Base-by-base conservation (phyloP, 1,140 invertebrate species). In the Caerostris darwini region DNA sequence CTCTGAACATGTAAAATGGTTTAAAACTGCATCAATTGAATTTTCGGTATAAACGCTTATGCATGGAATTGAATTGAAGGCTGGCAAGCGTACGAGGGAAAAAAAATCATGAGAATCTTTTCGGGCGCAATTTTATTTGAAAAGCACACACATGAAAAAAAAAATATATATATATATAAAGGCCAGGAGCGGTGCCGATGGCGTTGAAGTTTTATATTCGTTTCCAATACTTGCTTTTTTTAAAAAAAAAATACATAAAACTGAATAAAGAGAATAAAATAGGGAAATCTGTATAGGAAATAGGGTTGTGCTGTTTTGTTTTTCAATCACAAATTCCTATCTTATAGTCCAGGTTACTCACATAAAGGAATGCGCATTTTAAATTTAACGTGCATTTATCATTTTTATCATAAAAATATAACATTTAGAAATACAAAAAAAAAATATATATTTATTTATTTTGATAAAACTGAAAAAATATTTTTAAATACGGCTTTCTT, bases 11-110 rank as follows among this genome's bases (percentile, higher is more conserved):
- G 71, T 77, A 77, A 77, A 77, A 12, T 50, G 71, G 19, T 77
- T 77, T 77, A 77, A 77, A 77, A 77, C 71, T 12, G 71, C 71
- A 77, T 50, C 71, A 53, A 77, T 77, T 77, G 71, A 77, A 77
- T 77, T 77, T 77, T 53, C 71, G 34, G 71, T 19, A 50, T 19
- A 77, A 77, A 77, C 71, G 12, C 71, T 77, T 77, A 77, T 50
- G 10, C 50, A 77, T 77, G 71, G 34, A 50, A 77, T 77, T 77
- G 34, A 50, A 77, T 77, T 77, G 71, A 50, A 50, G 34, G 10
- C 71, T 19, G 53, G 53, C 19, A 34, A n/a, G 0, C 34, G 34
- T 2, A 34, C 0, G 34, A 50, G 34, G 71, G 50, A 50, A 77
- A 77, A 17, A 71, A 50, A 50, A 53, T 14, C 34, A 71, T 3